Conservation (phyloP, 2,113 vertebrate species). For the Mungos mungo region DNA sequence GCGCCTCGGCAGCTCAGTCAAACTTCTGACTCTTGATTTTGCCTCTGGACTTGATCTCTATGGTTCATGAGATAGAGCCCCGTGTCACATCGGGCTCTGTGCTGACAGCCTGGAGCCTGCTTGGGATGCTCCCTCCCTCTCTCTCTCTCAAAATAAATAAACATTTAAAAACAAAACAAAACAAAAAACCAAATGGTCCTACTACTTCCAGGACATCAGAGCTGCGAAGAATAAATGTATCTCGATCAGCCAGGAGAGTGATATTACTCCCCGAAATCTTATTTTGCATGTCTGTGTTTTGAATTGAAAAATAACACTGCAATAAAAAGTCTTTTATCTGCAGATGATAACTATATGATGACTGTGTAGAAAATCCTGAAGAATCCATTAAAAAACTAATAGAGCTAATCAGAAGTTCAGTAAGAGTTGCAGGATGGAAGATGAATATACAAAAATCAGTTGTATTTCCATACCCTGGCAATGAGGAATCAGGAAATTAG, state of each 20-base stretch:
- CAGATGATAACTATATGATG: neutral
- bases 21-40: no score
- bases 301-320: neutral
- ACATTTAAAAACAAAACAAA: no score
- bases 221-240: neutral
- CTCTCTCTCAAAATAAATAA: no score
- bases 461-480: neutral
- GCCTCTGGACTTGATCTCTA: no score
- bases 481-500: neutral
- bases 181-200: neutral
- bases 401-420: neutral
- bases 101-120: no score
- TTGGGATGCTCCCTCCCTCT: no score
- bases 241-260: neutral
- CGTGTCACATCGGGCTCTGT: no score
- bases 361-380: neutral
- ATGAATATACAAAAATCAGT: neutral
- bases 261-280: neutral
- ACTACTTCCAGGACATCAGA: neutral
- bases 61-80: no score
- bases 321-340: neutral
- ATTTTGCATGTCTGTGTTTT: neutral
- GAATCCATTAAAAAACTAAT: neutral
- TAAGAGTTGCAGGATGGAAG: neutral
- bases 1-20: no score